Percentiles rank a stretch among this genome's conserved stretches.
Conservation (phyloP, 2,797 vertebrate species). For the Spheniscus humboldti region DNA sequence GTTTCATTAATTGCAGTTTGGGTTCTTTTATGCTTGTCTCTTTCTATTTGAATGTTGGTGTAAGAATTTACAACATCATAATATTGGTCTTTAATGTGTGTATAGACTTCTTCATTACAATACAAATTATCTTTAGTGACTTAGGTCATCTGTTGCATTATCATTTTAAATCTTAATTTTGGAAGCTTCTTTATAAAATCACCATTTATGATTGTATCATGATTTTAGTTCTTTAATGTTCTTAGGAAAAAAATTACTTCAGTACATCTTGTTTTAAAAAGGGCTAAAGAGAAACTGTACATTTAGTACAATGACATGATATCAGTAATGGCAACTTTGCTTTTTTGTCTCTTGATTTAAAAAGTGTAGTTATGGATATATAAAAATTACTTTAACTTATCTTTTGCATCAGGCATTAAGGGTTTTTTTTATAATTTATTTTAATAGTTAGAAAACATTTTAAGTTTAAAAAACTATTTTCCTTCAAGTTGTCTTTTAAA, state of each 20-base stretch:
- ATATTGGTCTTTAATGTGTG: neutral
- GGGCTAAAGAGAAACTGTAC: neutral
- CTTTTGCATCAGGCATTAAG: neutral
- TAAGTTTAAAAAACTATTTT: neutral
- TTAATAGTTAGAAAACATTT: neutral
- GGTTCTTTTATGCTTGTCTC: neutral
- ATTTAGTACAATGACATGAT: neutral
- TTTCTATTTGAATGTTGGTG: neutral
- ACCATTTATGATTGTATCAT: neutral
- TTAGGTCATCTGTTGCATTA: neutral
- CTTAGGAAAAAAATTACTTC: neutral
- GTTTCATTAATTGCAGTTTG: neutral
- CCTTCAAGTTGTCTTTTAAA: neutral
- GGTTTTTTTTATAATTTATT: neutral
- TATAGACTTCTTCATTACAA: neutral
- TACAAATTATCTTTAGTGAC: neutral
- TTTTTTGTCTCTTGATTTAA: neutral
- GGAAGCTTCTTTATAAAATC: neutral
- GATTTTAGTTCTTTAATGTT: neutral
- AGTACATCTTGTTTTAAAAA: neutral
- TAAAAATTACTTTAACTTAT: neutral
- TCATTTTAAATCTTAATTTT: neutral
- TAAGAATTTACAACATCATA: neutral
- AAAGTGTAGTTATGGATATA: neutral
- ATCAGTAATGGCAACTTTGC: neutral